These are phyloP conservation scores for Henricia sp. DNA, from an alignment of 53 echinoderm and acorn worm genomes.

Conservation along the genomic window DNA sequence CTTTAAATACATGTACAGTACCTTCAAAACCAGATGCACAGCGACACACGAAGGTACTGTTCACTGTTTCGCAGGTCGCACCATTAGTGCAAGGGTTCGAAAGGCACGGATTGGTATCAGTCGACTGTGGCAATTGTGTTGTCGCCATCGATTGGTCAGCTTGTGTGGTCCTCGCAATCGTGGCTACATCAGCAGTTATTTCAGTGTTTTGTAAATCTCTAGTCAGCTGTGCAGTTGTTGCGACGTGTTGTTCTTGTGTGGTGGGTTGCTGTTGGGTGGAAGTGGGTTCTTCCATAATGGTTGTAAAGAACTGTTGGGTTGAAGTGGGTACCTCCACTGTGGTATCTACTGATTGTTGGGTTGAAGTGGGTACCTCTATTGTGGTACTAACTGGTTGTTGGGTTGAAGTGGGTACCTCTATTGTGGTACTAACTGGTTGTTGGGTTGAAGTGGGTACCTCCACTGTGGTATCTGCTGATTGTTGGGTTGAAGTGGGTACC, in stretches of 20 bases:
- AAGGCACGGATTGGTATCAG: conserved; percentile 23
- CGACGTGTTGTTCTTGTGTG: neutral
- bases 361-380: neutral
- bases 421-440: neutral
- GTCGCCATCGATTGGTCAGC: neutral
- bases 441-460: conserved; percentile 15
- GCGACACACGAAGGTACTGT: conserved; percentile 51
- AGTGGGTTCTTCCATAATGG: neutral
- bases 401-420: conserved; percentile 21
- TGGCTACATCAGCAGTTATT: too few relatives aligned
- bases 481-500: conserved; percentile 21
- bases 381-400: neutral
- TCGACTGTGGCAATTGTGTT: conserved; percentile 3
- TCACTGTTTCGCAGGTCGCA: conserved; percentile 23
- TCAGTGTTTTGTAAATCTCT: conserved; percentile 1
- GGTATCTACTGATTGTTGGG: neutral
- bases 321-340: conserved; percentile 13
- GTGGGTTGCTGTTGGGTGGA: neutral
- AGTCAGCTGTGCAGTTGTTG: conserved; percentile 1
- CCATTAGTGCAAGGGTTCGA: conserved; percentile 58
- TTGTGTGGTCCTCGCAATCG: conserved; percentile 3
- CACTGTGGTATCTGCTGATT: neutral
- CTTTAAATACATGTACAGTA: too few relatives aligned
- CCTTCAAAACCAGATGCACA: conserved; percentile 63
- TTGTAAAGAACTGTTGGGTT: neutral